Evolutionary conservation across 2,113 vertebrate genomes (phyloP), one percentile per base, ranked within the genome.

Genomic region (Atrichornis clamosus): DNA sequence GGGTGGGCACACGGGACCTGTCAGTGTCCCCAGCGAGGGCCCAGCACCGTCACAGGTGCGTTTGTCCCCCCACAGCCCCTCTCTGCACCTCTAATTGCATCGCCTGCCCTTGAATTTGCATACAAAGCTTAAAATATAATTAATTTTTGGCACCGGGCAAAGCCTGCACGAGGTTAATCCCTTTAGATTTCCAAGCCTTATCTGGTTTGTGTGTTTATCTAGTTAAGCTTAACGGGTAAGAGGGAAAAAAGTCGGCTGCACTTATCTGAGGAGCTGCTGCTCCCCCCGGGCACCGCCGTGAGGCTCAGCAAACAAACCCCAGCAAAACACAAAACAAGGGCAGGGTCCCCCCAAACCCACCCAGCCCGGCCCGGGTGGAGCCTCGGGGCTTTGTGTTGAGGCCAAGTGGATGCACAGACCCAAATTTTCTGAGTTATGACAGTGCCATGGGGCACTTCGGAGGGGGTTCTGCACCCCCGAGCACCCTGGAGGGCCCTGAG

Each of bases 111-210:
- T 64, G 42, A 67, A 90, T 95, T 95, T 89, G 84, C 92, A 93
- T 83, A 62, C 44, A 16, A 42, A 49, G 50, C 75, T 92, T 72
- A 33, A 92, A 94, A 90, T 35, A 59, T 22, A 95, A 96, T 95
- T 86, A 95, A 96, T 93, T 84, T 53, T 77, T 77, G 90, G 95
- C 94, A 86, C 59, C 72, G 37, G 20, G 68, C 80, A 65, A 37
- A 53, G 83, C 91, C 92, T 0, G 2, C 90, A 12, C 4, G 15
- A 73, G 53, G 94, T 76, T 77, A 84, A 93, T 96, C 91, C 93
- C 91, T 70, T 63, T 13, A 55, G 91, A 64, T 26, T 78, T 8
- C 27, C 27, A 16, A 47, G 93, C 64, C 63, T 95, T 92, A 92
- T 92, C 96, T 81, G 64, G 4, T 60, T 37, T 21, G 60, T 84